Evolutionary conservation across 1,140 invertebrate species (phyloP), one percentile per base, ranked within the genome.

Genomic region (Drosophila yakuba): DNA sequence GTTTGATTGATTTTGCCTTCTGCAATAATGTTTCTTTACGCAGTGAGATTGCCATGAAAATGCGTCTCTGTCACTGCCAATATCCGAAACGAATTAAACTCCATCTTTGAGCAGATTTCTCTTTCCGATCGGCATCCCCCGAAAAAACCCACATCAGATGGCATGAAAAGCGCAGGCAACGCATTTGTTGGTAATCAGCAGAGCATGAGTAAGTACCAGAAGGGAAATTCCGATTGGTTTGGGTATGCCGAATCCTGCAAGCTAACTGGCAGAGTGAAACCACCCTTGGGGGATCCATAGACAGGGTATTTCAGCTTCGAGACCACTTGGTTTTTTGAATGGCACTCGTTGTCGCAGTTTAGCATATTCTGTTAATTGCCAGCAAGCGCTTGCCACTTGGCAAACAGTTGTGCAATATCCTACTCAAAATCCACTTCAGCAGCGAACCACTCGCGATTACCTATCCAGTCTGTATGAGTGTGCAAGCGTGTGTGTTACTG

Each of bases 321-420:
- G 28, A 39, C 12, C 48, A 11, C 44, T 43, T 36, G 36, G 20
- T 6, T 20, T 20, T 15, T 14, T 11, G 32, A 35, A 28, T n/a
- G 12, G 20, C 28, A 15, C 56, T 67, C 74, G 64, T 62, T 77
- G 74, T 77, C 55, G 64, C 74, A 77, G 75, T 78, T 78, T 78
- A 78, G 74, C 74, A 78, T 77, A 78, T 77, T 77, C 63, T 71
- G 74, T 78, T 78, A 78, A 78, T 78, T 77, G 74, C 63, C 74
- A 78, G 74, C 74, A 56, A 77, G 61, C 74, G 73, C 55, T 78
- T 77, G 74, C 74, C 74, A 77, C 74, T 77, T 77, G 74, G 39
- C 57, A 68, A 61, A 77, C 74, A 62, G 63, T 76, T 76, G 74
- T 61, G 74, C 73, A 77, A 77, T 77, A 77, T 77, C 62, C 63